Conservation (phyloP, 2,797 vertebrate species). For the Sphenodon punctatus region DNA sequence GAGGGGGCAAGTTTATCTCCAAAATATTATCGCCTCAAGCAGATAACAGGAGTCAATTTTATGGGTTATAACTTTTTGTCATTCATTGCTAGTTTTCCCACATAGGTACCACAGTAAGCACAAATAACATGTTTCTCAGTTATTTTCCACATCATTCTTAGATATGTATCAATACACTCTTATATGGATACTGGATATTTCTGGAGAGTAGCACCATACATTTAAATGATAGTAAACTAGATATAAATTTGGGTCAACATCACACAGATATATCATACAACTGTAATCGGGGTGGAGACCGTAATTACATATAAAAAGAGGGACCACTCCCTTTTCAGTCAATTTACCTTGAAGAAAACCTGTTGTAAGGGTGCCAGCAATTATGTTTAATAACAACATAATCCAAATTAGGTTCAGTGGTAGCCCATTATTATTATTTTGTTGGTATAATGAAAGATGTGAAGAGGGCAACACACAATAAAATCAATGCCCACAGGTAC, state of each 20-base stretch:
- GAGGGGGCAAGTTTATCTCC: slow-evolving; percentile 20
- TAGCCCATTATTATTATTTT: too few species aligned
- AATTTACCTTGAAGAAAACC: too few species aligned
- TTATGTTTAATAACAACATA: background rate
- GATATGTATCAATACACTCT: background rate
- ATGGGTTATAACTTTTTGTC: slow-evolving; percentile 21
- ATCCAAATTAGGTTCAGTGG: background rate
- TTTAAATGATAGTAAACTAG: background rate
- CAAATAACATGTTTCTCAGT: slow-evolving; percentile 43
- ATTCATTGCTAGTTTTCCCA: slow-evolving; percentile 24
- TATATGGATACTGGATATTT: background rate
- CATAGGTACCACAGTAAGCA: slow-evolving; percentile 3
- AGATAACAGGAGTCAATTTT: slow-evolving; percentile 24
- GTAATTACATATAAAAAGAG: too few species aligned
- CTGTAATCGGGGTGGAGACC: too few species aligned
- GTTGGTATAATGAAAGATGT: too few species aligned
- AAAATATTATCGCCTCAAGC: background rate
- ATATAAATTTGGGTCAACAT: background rate
- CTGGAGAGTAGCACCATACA: background rate
- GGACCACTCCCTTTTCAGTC: too few species aligned
- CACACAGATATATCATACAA: background rate
- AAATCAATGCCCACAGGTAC: too few species aligned
- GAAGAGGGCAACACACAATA: too few species aligned
- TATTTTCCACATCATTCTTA: slow-evolving; percentile 42
- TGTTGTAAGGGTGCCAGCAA: too few species aligned